These are phyloP conservation scores for Acanthurus leucopareius DNA, from an alignment of 2,797 vertebrate species.

Conservation along the genomic window DNA sequence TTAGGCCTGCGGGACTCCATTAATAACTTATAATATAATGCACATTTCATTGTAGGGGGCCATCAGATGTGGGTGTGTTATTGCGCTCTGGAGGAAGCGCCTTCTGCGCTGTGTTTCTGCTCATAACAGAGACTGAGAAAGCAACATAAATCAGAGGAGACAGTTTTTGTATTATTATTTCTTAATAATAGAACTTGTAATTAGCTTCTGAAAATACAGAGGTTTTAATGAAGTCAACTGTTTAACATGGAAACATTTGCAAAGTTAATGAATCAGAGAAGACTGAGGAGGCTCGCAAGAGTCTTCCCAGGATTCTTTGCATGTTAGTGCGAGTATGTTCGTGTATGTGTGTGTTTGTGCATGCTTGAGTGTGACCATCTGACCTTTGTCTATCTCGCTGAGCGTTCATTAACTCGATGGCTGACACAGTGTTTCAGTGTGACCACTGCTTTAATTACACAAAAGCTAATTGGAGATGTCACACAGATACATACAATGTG, in stretches of 20 bases:
- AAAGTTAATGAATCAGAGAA: slow-evolving; percentile 14
- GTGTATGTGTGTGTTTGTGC: not conserved
- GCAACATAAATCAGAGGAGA: slow-evolving; percentile 66
- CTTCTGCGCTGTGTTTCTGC: slow-evolving; percentile 24
- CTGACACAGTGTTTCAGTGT: slow-evolving; percentile 45
- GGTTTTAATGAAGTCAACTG: slow-evolving; percentile 56
- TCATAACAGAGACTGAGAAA: slow-evolving; percentile 64
- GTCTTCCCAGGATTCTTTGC: not conserved
- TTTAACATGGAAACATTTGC: slow-evolving; percentile 16
- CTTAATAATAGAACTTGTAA: slow-evolving; percentile 48
- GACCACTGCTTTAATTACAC: slow-evolving; percentile 60
- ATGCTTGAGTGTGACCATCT: slow-evolving; percentile 26
- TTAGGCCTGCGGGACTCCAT: slow-evolving; percentile 80
- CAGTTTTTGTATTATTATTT: slow-evolving; percentile 48
- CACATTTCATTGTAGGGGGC: slow-evolving; percentile 83
- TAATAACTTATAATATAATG: slow-evolving; percentile 85
- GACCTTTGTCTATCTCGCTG: slow-evolving; percentile 69
- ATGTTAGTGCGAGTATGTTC: not conserved
- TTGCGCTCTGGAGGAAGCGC: slow-evolving; percentile 60
- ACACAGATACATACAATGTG: slow-evolving; percentile 9
- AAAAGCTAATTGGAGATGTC: slow-evolving; percentile 50
- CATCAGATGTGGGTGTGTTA: slow-evolving; percentile 73
- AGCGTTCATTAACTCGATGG: slow-evolving; percentile 70
- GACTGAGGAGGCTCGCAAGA: slow-evolving; percentile 20
- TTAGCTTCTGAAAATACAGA: slow-evolving; percentile 45